Evolutionary conservation across 1,140 invertebrate genomes (phyloP), one percentile per base, ranked within the genome.

Genomic region (Cotesia vestalis): DNA sequence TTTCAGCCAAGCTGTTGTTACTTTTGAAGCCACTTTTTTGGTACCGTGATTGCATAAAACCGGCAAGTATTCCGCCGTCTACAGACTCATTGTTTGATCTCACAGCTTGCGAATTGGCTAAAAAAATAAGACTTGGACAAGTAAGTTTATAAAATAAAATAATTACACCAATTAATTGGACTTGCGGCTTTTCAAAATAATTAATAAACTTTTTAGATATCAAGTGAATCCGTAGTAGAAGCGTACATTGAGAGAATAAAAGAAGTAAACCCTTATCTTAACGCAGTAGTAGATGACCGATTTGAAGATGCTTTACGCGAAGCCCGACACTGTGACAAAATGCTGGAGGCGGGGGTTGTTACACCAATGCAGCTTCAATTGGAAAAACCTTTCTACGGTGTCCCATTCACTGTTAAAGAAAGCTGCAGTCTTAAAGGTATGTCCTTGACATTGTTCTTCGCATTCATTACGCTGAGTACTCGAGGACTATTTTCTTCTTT

Each of bases 331-430:
- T 88, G 89, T 3, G 94, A 95, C 78, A 74, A 87, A 5, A 79
- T 87, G 3, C 81, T 92, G 0, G 79, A 68, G 20, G 35, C 71
- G 74, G 76, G 82, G 79, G 51, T 81, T 80, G 82, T 82, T 8
- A 83, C 77, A 1, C 46, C 75, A 12, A 59, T 77, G 2, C 76
- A 88, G 52, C 75, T 91, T 0, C 78, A 85, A 57, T 79, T 83
- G 2, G 89, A 90, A 66, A 89, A 86, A 75, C 93, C 93, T 0
- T 83, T 95, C 27, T 84, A 93, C n/a, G 94, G 94, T 0, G 88
- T 95, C n/a, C 94, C 94, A 0, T 89, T 94, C 27, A 93, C 92
- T 0, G 90, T 93, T 0, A 95, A 95, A 79, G 93, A 94, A 78
- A 90, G 90, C 55, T 92, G 91, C 73, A 85, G 87, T 8, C 81